Evolutionary conservation across 2,113 vertebrate genomes (phyloP), one percentile per base, ranked within the genome.

Genomic region (Pithys albifrons): DNA sequence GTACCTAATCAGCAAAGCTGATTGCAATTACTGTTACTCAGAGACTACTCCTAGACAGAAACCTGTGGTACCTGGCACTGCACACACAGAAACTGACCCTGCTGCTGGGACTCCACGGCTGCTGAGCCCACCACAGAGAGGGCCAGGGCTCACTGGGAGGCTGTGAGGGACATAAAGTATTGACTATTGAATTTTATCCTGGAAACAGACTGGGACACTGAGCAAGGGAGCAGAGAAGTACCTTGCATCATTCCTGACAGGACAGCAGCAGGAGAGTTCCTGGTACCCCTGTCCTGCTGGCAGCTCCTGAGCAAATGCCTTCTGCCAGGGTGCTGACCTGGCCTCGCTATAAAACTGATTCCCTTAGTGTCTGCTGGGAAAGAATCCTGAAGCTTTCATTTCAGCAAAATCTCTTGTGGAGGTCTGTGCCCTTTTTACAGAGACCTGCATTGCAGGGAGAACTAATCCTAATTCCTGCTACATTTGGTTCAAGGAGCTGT

Each of bases 1-100:
- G 66, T 22, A 58, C 79, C 66, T 88, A 85, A 91, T 85, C 93
- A 88, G 67, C 85, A 94, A 72, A 95, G 69, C 85, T 37, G n/a
- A 59, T 37, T 72, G 61, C 18, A 49, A n/a, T 58, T 73, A 72
- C 46, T 91, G 52, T 57, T 83, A 62, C 72, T 82, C 62, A 48
- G 57, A 91, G 61, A 33, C 45, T 51, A 14, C 67, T 74, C 35
- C 76, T 51, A 64, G 37, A 37, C 25, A 75, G 62, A 43, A 76
- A 15, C 37, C 37, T 2, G 0, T 14, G 28, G 79, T 59, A 59
- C 59, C 45, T 31, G 55, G 59, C 62, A 39, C 27, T 5, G 51
- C 41, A 43, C 41, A 66, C 43, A 66, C 12, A 88, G 54, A 81
- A 41, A 24, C 27, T n/a, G n/a, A 10, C n/a, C 55, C 59, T 4